These are phyloP conservation scores for Drosophila serrata DNA, from an alignment of 1,140 invertebrate species.

Conservation along the genomic window DNA sequence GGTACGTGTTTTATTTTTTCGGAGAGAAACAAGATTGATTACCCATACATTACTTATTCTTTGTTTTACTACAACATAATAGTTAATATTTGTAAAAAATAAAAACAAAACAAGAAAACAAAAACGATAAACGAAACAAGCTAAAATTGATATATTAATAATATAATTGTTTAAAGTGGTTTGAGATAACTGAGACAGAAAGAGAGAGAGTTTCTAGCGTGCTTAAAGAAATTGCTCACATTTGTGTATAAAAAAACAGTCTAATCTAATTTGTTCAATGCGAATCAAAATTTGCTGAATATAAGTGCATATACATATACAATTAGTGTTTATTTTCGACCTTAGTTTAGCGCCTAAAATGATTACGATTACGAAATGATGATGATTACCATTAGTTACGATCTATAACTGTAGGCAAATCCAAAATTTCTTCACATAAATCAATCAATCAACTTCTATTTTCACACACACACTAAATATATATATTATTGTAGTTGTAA, in stretches of 20 bases:
- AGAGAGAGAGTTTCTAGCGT: constrained; percentile 48
- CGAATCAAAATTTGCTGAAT: constrained; percentile 83
- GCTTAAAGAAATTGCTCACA: constrained; percentile 68
- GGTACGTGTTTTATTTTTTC: constrained; percentile 85
- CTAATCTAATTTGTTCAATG: constrained; percentile 66
- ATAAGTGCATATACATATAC: constrained; percentile 73
- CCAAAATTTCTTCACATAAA: constrained; percentile 65
- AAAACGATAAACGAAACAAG: constrained; percentile 24
- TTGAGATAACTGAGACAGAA: constrained; percentile 6
- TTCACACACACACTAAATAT: constrained; percentile 25
- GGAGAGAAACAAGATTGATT: constrained; percentile 89
- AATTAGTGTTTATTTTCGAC: constrained; percentile 63
- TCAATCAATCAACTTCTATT: constrained; percentile 50
- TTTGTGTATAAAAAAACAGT: constrained; percentile 62
- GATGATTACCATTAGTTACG: constrained; percentile 49
- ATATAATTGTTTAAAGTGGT: constrained; percentile 65
- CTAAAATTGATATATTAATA: constrained; percentile 60
- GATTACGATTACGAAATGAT: constrained; percentile 43
- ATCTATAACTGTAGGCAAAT: constrained; percentile 62
- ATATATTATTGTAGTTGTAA: constrained; percentile 47
- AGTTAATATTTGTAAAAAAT: constrained; percentile 75
- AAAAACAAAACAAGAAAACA: constrained; percentile 25
- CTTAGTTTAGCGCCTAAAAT: constrained; percentile 64
- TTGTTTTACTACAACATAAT: constrained; percentile 80
- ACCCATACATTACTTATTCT: constrained; percentile 84